Base-by-base conservation (phyloP, 2,888 invertebrate genomes). In the Hartigia nigra region DNA sequence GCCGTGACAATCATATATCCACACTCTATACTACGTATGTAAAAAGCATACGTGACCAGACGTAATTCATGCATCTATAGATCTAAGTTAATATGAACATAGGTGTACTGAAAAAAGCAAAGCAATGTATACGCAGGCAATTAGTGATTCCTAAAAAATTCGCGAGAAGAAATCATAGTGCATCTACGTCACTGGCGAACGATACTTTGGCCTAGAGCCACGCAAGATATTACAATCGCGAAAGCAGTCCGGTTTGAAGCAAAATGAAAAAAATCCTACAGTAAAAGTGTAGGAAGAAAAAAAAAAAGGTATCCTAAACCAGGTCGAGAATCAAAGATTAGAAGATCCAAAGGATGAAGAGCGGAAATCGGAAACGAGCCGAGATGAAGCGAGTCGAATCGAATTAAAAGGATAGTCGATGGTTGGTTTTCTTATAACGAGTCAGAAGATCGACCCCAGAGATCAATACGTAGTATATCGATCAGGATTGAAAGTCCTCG, bases 101-200 rank as follows among this genome's bases (percentile, higher is more conserved):
- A 23, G 55, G 55, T 55, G 55, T 55, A 76, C 23, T 79, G 78
- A 36, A 76, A 76, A 76, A 84, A 82, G 83, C 82, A 77, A 83
- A 84, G 84, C 84, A 79, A 81, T 82, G 80, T 82, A 81, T 81
- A 83, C 79, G 80, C 82, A 85, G 84, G 82, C 83, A 82, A 74
- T 78, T 14, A 9, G 55, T 55, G 55, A 55, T 55, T 23, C 23
- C 23, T 55, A 55, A 55, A 23, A 55, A 23, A 9, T 55, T 55
- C 55, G 23, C 55, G 14, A 1, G 9, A 55, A 23, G 9, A 55
- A 23, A 55, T 55, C 5, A 55, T 1, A 55, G 55, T 55, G 55
- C 55, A 55, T 23, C 55, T 23, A 55, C 14, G 55, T 55, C 55
- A 55, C 55, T 23, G 55, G 9, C 55, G 55, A 55, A 23, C 55